Conservation (phyloP, 2,888 invertebrate genomes). For the Ganaspis brasiliensis region DNA sequence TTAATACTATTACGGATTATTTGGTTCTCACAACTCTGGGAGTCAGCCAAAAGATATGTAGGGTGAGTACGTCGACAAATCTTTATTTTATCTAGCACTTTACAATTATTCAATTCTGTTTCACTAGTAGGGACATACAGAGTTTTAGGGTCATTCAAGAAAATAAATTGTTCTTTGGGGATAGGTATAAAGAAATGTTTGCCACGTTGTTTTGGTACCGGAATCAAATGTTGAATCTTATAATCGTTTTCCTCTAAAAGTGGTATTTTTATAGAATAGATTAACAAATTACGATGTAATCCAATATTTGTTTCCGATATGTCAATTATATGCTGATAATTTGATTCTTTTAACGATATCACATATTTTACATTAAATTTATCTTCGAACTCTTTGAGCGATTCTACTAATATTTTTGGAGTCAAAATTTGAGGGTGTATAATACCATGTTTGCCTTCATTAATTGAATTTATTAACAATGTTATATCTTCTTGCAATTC, state of each 20-base stretch:
- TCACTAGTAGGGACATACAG: neutral
- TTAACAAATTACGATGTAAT: neutral
- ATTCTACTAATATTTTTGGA: neutral
- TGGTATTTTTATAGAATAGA: neutral
- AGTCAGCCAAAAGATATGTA: neutral
- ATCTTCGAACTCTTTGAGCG: neutral
- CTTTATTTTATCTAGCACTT: neutral
- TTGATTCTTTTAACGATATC: no score
- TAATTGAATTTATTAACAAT: neutral
- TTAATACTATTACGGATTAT: neutral
- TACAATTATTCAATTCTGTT: neutral
- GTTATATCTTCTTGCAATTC: neutral
- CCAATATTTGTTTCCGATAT: no score
- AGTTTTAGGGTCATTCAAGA: neutral
- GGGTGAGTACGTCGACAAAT: neutral
- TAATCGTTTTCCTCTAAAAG: neutral
- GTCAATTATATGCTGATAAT: no score
- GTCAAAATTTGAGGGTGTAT: neutral
- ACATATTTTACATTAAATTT: neutral
- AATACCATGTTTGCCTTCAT: conserved; percentile 1
- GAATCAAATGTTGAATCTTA: neutral
- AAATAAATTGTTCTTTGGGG: neutral
- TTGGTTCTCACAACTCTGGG: neutral
- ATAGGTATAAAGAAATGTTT: neutral
- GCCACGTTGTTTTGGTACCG: neutral